Conservation (phyloP, 2,797 vertebrate genomes). For the Synanceia verrucosa region DNA sequence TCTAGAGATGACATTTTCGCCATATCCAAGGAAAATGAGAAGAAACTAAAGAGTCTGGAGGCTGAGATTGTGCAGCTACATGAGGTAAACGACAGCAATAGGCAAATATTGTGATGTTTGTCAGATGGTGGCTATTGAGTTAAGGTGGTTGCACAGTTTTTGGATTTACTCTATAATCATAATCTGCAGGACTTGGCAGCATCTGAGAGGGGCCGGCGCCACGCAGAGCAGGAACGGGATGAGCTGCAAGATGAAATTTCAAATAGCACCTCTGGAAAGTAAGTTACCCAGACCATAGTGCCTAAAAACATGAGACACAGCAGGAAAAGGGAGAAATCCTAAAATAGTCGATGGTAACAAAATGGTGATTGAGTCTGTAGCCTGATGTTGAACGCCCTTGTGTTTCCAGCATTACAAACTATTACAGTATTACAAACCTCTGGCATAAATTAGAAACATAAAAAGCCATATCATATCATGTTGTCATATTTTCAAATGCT, state of each 20-base stretch:
- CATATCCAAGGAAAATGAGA: constrained; percentile 96
- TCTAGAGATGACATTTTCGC: constrained; percentile 98
- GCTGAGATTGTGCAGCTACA: constrained; percentile 97
- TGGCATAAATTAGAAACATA: too few relatives aligned
- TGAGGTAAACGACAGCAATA: constrained; percentile 83
- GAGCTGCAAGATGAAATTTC: constrained; percentile 96
- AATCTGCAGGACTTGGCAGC: constrained; percentile 92
- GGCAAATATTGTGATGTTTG: neutral
- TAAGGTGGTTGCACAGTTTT: neutral
- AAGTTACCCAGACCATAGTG: constrained; percentile 56
- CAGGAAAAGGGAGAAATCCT: too few relatives aligned
- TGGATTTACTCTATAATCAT: too few relatives aligned
- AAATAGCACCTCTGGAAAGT: constrained; percentile 98
- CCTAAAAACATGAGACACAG: neutral
- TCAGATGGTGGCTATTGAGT: neutral
- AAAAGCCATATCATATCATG: too few relatives aligned
- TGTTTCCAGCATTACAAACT: too few relatives aligned
- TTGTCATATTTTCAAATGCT: too few relatives aligned
- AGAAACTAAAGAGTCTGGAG: constrained; percentile 96
- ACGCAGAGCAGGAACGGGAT: constrained; percentile 94
- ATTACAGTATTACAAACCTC: too few relatives aligned
- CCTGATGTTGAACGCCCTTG: too few relatives aligned
- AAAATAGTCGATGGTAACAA: too few relatives aligned
- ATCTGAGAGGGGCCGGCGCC: constrained; percentile 91
- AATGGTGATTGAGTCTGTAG: too few relatives aligned